Conservation (phyloP, 2,888 invertebrate genomes). For the Minunthozetes semirufus region DNA sequence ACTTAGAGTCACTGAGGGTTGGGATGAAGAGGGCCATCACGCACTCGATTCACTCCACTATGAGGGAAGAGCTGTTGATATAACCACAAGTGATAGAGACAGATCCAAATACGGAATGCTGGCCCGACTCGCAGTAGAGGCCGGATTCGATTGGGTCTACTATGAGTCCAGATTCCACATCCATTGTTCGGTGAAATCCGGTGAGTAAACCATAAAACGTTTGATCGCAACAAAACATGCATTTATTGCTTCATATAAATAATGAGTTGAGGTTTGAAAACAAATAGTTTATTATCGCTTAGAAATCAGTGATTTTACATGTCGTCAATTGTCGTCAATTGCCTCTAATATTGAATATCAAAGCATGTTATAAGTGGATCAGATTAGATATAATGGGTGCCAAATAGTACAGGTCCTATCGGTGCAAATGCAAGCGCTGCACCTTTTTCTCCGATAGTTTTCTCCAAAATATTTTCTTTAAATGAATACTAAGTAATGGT, state of each 20-base stretch:
- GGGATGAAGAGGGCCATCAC: conserved; percentile 78
- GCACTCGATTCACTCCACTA: conserved; percentile 80
- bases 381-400: conserved; percentile 18
- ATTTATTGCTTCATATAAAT: neutral
- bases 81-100: conserved; percentile 88
- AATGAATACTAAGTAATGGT: neutral
- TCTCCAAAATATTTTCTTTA: neutral
- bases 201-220: conserved; percentile 53
- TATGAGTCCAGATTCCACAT: conserved; percentile 90
- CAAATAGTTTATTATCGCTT: neutral
- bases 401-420: neutral
- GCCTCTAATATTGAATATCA: neutral
- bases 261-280: too few species aligned
- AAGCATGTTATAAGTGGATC: conserved; percentile 6
- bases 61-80: conserved; percentile 92
- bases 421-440: neutral
- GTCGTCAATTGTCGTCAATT: conserved; percentile 26
- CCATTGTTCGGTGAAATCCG: conserved; percentile 95
- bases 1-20: conserved; percentile 86
- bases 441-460: neutral
- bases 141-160: conserved; percentile 98
- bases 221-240: too few species aligned
- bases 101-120: conserved; percentile 91
- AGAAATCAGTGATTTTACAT: neutral
- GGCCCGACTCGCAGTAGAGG: conserved; percentile 87